Conservation (phyloP, 1,140 invertebrate species). For the Melitaea cinxia region DNA sequence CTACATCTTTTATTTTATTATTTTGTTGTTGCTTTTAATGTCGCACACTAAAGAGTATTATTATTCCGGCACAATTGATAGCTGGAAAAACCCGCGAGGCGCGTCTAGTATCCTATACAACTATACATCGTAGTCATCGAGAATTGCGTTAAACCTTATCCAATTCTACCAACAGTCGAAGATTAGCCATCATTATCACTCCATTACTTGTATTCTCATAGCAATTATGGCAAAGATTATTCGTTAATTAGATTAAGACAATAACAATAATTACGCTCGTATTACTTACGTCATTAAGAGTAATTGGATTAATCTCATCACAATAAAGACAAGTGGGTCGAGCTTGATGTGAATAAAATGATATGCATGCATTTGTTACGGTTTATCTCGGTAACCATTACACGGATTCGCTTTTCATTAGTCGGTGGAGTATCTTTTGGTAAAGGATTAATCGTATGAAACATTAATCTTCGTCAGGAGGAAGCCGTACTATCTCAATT, state of each 20-base stretch:
- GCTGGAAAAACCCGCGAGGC: no score
- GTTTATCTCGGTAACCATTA: slow-evolving; percentile 24
- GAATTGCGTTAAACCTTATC: no score
- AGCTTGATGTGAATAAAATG: background rate
- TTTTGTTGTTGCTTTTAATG: no score
- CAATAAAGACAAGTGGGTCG: background rate
- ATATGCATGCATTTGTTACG: slow-evolving; percentile 18
- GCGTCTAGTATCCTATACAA: no score
- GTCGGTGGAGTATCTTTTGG: slow-evolving; percentile 30
- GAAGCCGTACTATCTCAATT: slow-evolving; percentile 12
- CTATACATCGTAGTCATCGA: no score
- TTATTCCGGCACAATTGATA: no score
- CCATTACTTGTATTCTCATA: background rate
- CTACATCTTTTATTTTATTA: no score
- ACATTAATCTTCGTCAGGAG: slow-evolving; percentile 32
- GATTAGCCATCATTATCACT: background rate
- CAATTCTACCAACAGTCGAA: no score
- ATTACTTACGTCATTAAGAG: background rate
- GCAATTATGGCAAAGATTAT: background rate
- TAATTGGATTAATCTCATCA: background rate
- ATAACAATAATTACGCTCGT: background rate
- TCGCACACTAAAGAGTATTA: no score
- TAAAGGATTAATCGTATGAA: slow-evolving; percentile 27
- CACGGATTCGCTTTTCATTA: slow-evolving; percentile 33
- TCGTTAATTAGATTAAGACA: background rate